Evolutionary conservation across 2,113 vertebrate genomes (phyloP).

Genomic region (Rhegmatorhina hoffmannsi): DNA sequence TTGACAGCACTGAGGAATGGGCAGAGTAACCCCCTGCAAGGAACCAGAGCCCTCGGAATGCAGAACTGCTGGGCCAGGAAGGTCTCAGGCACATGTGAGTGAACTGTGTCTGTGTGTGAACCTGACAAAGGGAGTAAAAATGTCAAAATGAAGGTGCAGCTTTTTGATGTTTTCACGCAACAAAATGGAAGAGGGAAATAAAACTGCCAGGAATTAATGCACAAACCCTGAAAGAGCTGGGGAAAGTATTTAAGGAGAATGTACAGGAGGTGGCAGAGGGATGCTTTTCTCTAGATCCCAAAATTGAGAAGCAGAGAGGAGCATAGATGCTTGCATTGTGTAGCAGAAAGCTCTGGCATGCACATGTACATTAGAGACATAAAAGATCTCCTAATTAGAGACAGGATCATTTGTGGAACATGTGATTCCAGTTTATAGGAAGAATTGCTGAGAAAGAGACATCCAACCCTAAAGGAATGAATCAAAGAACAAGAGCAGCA

Average conservation of each 20-base stretch:
- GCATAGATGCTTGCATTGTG: not conserved
- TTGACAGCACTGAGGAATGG: not conserved
- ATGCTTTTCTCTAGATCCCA: not conserved
- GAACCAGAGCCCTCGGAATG: not conserved
- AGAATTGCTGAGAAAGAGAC: constrained; percentile 40
- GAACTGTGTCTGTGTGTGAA: not conserved
- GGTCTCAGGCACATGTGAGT: not conserved
- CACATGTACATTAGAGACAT: constrained; percentile 57
- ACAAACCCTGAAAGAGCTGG: not conserved
- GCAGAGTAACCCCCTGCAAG: not conserved
- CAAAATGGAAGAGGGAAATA: not conserved
- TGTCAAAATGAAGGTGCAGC: not conserved
- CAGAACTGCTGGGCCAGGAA: not conserved
- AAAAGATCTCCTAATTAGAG: constrained; percentile 61
- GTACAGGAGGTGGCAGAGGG: not conserved
- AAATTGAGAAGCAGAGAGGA: not conserved
- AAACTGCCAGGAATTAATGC: not conserved
- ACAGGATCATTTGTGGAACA: constrained; percentile 58
- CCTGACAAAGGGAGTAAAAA: not conserved
- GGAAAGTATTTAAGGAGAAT: not conserved
- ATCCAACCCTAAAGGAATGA: constrained; percentile 35
- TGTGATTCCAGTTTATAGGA: constrained; percentile 56
- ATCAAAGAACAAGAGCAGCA: constrained; percentile 14
- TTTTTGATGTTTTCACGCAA: not conserved
- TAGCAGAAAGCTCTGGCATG: constrained; percentile 43